A percentile compares a stretch with the other conserved stretches of the same genome.
These are phyloP conservation scores for Pungitius pungitius DNA, from an alignment of 2,113 vertebrate genomes.

Conservation along the genomic window DNA sequence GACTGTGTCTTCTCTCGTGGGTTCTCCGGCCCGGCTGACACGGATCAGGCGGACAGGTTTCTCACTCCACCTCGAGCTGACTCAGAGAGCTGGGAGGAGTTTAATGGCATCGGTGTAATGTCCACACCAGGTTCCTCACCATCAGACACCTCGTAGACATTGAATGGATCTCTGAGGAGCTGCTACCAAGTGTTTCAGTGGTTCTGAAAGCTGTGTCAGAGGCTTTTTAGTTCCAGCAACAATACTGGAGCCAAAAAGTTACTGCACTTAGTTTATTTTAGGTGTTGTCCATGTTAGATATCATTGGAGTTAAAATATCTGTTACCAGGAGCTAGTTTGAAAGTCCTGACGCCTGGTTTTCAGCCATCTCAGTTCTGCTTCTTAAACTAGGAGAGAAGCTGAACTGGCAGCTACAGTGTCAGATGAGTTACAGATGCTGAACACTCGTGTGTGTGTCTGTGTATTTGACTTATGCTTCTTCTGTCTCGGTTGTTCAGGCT, in stretches of 20 bases:
- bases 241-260: not conserved
- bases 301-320: not conserved
- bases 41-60: conserved; percentile 53
- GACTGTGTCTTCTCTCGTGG: conserved; percentile 61
- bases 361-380: conserved; percentile 36
- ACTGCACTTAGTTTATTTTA: not conserved
- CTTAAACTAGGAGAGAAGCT: conserved; percentile 16
- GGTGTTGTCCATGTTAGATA: not conserved
- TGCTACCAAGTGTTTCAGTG: not conserved
- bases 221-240: not conserved
- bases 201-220: not conserved
- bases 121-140: not conserved
- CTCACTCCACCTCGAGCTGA: conserved; percentile 24
- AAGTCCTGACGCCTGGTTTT: conserved; percentile 43
- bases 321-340: not conserved
- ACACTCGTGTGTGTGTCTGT: conserved; percentile 20
- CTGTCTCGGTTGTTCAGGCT: not conserved
- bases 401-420: conserved; percentile 17
- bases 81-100: conserved; percentile 6
- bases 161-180: not conserved
- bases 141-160: not conserved
- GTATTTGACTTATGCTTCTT: conserved; percentile 2
- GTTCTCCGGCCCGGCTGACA: conserved; percentile 47
- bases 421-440: conserved; percentile 28
- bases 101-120: not conserved